Conservation (phyloP, 2,888 invertebrate species). For the Synergus japonicus region DNA sequence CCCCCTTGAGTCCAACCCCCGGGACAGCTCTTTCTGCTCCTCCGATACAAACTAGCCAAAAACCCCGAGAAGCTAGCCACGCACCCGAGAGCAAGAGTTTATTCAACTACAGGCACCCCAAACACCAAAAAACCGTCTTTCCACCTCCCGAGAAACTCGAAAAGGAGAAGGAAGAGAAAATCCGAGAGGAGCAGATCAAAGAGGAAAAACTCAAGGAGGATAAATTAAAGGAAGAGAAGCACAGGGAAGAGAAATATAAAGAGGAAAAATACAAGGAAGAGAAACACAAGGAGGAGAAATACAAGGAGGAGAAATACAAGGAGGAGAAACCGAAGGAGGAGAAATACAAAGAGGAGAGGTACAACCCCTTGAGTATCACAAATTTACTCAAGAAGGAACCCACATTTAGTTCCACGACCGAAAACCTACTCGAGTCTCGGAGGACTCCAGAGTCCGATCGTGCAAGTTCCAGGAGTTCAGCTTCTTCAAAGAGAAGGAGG, state of each 20-base stretch:
- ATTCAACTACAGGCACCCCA: constrained; percentile 70
- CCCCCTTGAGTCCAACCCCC: constrained; percentile 63
- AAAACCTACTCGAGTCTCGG: constrained; percentile 72
- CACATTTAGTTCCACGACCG: constrained; percentile 55
- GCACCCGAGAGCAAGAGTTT: constrained; percentile 70
- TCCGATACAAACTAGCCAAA: constrained; percentile 64
- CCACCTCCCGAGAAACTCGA: constrained; percentile 51
- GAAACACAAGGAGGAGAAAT: not conserved
- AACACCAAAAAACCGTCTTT: constrained; percentile 58
- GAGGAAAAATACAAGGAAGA: not conserved
- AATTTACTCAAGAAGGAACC: constrained; percentile 75
- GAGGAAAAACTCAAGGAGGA: not conserved
- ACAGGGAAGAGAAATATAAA: not conserved
- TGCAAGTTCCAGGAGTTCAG: constrained; percentile 72
- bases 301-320: no score
- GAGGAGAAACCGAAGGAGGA: constrained; percentile 4
- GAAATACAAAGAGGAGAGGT: constrained; percentile 67
- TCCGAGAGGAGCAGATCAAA: not conserved
- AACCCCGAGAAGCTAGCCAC: constrained; percentile 69
- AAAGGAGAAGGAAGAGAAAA: constrained; percentile 67
- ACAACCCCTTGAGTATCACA: constrained; percentile 75
- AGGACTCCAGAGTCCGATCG: constrained; percentile 79
- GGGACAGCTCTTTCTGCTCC: constrained; percentile 55
- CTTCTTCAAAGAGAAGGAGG: constrained; percentile 71
- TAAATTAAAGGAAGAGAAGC: not conserved